A percentile compares a stretch with the other conserved stretches of the same genome.
Conservation (phyloP, 2,888 invertebrate species). For the Octodonta nipae region DNA sequence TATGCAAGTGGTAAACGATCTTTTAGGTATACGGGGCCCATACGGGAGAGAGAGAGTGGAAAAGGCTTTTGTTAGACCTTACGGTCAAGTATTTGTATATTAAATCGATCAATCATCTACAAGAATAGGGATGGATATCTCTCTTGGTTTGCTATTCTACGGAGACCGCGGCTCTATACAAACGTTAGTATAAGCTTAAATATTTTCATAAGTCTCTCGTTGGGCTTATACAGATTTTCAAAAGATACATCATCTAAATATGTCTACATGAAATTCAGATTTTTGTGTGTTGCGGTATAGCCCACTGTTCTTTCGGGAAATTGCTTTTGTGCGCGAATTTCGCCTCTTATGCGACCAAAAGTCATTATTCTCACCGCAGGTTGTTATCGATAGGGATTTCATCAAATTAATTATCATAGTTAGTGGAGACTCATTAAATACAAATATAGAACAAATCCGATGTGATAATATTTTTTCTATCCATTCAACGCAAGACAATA, state of each 20-base stretch:
- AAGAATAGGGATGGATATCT: conserved; percentile 33
- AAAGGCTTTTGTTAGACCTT: conserved; percentile 35
- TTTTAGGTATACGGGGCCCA: conserved; percentile 32
- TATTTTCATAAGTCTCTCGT: conserved; percentile 16
- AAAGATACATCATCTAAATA: conserved; percentile 15
- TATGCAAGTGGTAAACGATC: conserved; percentile 37
- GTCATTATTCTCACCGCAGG: too few relatives aligned
- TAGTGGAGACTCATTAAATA: too few relatives aligned
- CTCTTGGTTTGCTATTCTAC: conserved; percentile 22
- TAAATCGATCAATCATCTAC: conserved; percentile 38
- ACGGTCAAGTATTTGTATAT: conserved; percentile 40
- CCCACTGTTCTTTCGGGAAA: too few relatives aligned
- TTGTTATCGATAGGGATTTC: too few relatives aligned
- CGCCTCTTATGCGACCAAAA: too few relatives aligned
- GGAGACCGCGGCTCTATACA: too few relatives aligned
- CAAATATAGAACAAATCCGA: too few relatives aligned
- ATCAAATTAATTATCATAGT: too few relatives aligned
- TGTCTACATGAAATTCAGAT: conserved; percentile 13
- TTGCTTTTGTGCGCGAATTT: too few relatives aligned
- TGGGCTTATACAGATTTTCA: conserved; percentile 16
- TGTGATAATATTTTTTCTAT: too few relatives aligned
- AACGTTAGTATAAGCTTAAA: conserved; percentile 30
- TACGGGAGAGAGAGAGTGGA: conserved; percentile 14
- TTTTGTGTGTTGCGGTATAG: conserved; percentile 1
- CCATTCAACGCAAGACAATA: too few relatives aligned